Conservation (phyloP, 1,140 invertebrate genomes). For the Stegodyphus mimosarum region DNA sequence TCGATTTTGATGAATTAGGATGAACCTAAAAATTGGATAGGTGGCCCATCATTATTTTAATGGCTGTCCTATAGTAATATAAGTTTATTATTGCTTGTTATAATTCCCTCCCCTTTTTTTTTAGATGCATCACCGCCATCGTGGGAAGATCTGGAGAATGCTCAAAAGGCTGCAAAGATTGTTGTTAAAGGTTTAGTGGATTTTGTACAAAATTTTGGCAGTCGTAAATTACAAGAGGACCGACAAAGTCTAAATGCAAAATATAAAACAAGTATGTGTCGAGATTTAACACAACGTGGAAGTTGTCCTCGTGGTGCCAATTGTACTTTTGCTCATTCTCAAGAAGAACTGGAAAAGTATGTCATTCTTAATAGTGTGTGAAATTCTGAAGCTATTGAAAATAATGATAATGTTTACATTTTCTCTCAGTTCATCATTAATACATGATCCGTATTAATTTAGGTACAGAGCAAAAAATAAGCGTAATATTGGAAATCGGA, state of each 20-base stretch:
- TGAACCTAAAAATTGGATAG: no score
- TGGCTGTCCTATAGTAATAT: no score
- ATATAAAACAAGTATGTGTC: constrained; percentile 92
- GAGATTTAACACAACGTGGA: constrained; percentile 81
- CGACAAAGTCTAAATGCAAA: constrained; percentile 77
- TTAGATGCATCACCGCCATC: constrained; percentile 77
- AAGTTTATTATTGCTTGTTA: no score
- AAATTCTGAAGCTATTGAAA: neutral
- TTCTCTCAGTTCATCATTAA: no score
- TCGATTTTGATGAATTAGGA: no score
- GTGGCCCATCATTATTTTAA: no score
- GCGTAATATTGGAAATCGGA: neutral
- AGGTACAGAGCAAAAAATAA: neutral
- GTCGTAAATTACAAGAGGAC: constrained; percentile 67
- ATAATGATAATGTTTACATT: no score
- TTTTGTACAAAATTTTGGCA: constrained; percentile 79
- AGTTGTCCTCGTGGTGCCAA: constrained; percentile 85
- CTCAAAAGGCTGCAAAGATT: constrained; percentile 82
- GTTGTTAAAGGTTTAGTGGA: constrained; percentile 87
- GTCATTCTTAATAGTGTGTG: constrained; percentile 20
- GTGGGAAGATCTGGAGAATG: constrained; percentile 73
- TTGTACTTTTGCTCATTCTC: constrained; percentile 93
- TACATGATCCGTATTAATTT: neutral
- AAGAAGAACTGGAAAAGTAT: constrained; percentile 88
- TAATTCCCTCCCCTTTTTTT: neutral